These are phyloP conservation scores for Hystrix cristata DNA, from an alignment of 2,113 vertebrate species.

Conservation along the genomic window DNA sequence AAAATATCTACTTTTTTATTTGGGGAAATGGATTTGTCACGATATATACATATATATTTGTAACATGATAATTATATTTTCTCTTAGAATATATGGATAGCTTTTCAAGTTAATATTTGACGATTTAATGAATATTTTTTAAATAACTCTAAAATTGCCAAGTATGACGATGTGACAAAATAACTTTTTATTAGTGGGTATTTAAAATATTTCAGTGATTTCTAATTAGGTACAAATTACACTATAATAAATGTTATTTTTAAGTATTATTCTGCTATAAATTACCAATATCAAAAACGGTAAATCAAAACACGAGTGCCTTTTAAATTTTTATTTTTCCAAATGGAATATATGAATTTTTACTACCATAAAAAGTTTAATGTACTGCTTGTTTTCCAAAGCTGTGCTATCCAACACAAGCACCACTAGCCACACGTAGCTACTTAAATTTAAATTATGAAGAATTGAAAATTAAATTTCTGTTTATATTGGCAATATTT, in stretches of 20 bases:
- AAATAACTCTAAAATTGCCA: neutral
- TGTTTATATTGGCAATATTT: neutral
- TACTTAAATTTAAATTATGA: conserved; percentile 28
- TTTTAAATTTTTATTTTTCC: conserved; percentile 36
- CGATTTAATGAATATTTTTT: neutral
- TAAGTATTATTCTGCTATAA: neutral
- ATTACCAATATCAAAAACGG: neutral
- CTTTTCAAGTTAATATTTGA: neutral
- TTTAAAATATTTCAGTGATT: neutral
- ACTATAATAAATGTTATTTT: neutral
- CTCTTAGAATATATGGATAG: neutral
- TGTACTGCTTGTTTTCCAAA: neutral
- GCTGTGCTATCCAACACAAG: neutral
- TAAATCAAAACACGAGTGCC: neutral
- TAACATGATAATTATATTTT: neutral
- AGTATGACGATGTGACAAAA: neutral
- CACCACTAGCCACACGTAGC: neutral
- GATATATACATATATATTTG: neutral
- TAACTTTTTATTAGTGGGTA: neutral
- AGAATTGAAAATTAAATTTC: conserved; percentile 33
- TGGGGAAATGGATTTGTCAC: neutral
- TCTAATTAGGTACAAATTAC: conserved; percentile 28
- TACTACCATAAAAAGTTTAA: neutral
- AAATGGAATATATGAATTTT: neutral
- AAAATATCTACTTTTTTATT: neutral